Conservation (phyloP, 2,797 vertebrate genomes). For the Neomorphus geoffroyi region DNA sequence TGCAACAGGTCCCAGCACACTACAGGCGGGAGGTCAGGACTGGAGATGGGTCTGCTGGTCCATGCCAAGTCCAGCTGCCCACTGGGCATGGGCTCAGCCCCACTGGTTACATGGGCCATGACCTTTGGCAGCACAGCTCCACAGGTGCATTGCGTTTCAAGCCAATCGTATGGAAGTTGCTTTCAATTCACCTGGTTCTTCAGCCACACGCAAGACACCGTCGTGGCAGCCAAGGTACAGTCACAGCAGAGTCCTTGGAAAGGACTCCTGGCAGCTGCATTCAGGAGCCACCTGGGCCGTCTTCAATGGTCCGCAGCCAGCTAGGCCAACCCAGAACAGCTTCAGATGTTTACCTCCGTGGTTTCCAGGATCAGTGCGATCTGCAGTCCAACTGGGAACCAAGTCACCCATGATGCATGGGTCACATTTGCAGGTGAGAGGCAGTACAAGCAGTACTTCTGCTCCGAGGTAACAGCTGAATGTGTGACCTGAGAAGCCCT, state of each 20-base stretch:
- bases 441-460: not conserved
- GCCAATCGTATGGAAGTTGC: rapidly evolving
- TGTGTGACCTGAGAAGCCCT: rapidly evolving
- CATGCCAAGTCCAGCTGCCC: not conserved
- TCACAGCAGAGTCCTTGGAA: not conserved
- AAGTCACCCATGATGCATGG: rapidly evolving
- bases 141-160: not conserved
- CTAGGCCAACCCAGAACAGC: not conserved
- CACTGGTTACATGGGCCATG: not conserved
- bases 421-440: not conserved
- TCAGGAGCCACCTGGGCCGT: not conserved
- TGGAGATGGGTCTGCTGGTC: not conserved
- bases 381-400: not conserved
- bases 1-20: not conserved
- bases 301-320: not conserved
- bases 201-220: rapidly evolving
- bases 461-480: not conserved
- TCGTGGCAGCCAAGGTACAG: not conserved
- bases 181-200: not conserved
- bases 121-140: not conserved
- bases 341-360: rapidly evolving
- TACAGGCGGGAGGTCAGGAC: not conserved
- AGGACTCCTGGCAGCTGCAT: not conserved
- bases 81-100: not conserved
- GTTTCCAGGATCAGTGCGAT: rapidly evolving